Evolutionary conservation across 1,140 invertebrate species (phyloP).

Genomic region (Reticulitermes speratus): DNA sequence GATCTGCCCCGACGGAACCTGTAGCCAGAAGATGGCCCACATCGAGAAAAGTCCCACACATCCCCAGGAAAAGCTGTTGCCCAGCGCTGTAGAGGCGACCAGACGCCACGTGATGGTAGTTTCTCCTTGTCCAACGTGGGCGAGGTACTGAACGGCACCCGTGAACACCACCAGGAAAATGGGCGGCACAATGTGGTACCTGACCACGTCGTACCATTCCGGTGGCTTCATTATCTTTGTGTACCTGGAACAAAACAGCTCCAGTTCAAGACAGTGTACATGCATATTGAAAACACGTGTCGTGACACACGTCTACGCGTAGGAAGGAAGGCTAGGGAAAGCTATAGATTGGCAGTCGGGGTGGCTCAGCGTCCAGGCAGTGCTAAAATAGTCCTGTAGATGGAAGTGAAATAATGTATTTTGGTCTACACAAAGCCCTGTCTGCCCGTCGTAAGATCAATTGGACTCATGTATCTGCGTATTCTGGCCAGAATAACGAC

Average conservation of each 20-base stretch:
- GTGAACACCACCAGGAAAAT: constrained; percentile 46
- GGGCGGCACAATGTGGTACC: constrained; percentile 46
- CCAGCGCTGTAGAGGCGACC: constrained; percentile 36
- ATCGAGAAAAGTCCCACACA: constrained; percentile 39
- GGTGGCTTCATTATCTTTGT: neutral
- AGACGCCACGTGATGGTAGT: constrained; percentile 29
- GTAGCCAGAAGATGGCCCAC: constrained; percentile 46
- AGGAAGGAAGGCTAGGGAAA: no score
- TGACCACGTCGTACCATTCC: constrained; percentile 36
- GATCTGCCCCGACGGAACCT: constrained; percentile 49
- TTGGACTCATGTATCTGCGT: no score
- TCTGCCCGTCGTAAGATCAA: no score
- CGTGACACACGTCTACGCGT: no score
- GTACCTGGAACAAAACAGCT: neutral
- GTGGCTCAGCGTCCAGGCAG: no score
- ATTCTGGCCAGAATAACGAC: no score
- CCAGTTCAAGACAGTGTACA: no score
- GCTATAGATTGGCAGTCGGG: no score
- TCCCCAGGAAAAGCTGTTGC: constrained; percentile 45
- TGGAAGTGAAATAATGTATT: no score
- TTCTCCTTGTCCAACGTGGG: constrained; percentile 40
- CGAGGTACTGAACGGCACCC: constrained; percentile 42
- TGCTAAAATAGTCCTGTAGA: no score
- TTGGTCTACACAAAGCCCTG: no score
- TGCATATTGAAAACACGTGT: no score